phyloP scores from a whole-genome alignment of 2,113 vertebrate genomes.

The Aptenodytes patagonicus region DNA sequence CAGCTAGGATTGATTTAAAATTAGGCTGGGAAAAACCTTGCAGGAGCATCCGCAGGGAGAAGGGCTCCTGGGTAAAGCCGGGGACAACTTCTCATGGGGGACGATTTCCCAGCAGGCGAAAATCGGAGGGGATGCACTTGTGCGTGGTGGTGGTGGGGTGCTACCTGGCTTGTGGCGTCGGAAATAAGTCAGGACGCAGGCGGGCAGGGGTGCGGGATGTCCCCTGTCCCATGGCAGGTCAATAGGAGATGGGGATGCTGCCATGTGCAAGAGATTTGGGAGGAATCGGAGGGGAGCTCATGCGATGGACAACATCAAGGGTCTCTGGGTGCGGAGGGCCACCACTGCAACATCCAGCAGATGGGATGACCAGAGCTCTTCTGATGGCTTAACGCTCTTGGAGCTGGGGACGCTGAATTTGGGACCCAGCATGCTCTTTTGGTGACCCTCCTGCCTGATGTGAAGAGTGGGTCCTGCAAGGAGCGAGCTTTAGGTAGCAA shows the following conservation, averaged over 20 bases:
- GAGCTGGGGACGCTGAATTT: neutral
- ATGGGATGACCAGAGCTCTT: neutral
- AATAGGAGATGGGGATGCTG: neutral
- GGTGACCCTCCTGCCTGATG: neutral
- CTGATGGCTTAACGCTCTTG: neutral
- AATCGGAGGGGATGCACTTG: neutral
- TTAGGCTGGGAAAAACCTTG: neutral
- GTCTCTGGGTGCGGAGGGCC: neutral
- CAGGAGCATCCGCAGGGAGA: neutral
- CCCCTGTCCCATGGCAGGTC: neutral
- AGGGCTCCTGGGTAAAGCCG: neutral
- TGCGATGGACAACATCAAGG: neutral
- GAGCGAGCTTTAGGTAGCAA: neutral
- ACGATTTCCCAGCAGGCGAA: neutral
- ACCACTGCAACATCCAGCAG: neutral
- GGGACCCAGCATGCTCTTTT: neutral
- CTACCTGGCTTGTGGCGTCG: neutral
- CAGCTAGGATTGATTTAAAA: neutral
- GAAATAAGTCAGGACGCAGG: neutral
- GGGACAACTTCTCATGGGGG: neutral
- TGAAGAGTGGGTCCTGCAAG: accelerated
- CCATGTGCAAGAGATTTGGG: neutral
- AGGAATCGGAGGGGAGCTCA: neutral
- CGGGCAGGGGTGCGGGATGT: neutral
- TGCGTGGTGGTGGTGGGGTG: neutral